These are phyloP conservation scores for Podarcis muralis DNA, from an alignment of 2,113 vertebrate genomes.

Conservation along the genomic window DNA sequence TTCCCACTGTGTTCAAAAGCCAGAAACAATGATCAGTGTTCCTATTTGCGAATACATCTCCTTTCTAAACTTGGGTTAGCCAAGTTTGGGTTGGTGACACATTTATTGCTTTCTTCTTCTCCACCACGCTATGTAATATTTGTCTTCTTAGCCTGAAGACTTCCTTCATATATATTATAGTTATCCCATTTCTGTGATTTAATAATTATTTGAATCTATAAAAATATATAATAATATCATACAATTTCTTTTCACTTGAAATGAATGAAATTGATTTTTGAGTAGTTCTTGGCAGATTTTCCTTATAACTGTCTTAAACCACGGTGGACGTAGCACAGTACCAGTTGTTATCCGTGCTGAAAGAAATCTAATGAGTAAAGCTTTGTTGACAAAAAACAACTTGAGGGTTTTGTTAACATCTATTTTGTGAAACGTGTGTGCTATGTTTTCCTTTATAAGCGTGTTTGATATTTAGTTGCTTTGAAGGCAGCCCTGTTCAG, in stretches of 20 bases:
- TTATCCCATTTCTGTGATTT: constrained; percentile 4
- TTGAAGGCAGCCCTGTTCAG: neutral
- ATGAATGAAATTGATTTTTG: neutral
- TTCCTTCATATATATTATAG: neutral
- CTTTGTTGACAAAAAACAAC: neutral
- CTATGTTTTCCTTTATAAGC: neutral
- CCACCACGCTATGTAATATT: constrained; percentile 2
- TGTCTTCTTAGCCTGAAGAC: neutral
- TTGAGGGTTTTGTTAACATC: neutral
- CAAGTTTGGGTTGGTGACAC: neutral
- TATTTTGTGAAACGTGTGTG: no score
- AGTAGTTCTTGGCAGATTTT: neutral
- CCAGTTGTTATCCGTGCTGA: neutral
- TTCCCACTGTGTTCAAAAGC: neutral
- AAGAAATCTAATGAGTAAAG: neutral
- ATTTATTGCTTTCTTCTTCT: neutral
- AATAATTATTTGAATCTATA: neutral
- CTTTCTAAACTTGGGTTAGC: neutral
- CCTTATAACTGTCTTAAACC: neutral
- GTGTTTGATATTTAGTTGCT: neutral
- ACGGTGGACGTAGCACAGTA: neutral
- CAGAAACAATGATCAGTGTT: neutral
- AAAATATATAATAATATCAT: neutral
- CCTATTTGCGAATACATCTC: neutral
- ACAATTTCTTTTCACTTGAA: neutral